These are phyloP conservation scores for Malurus cyaneus DNA, from an alignment of 2,113 vertebrate genomes.

Conservation along the genomic window DNA sequence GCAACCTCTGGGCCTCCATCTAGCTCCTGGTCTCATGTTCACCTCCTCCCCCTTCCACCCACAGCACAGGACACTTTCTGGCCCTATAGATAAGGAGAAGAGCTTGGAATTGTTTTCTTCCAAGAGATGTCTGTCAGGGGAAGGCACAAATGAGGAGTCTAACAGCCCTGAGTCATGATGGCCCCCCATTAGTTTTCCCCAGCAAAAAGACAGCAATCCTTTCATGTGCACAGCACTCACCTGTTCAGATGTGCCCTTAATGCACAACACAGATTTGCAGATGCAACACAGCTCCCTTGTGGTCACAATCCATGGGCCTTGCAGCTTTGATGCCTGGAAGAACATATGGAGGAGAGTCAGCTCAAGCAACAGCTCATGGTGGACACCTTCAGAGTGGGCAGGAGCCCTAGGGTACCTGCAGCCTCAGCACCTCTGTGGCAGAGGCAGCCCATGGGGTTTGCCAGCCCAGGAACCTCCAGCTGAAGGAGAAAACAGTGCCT, in stretches of 20 bases:
- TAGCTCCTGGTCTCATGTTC: not conserved
- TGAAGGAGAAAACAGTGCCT: not conserved
- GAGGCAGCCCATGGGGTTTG: not conserved
- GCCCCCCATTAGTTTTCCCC: not conserved
- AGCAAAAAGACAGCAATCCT: not conserved
- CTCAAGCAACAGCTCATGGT: not conserved
- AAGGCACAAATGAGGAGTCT: not conserved
- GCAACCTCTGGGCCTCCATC: not conserved
- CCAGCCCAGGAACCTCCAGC: not conserved
- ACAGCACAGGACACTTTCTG: not conserved
- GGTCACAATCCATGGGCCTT: not conserved
- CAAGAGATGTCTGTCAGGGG: not conserved
- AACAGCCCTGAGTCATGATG: not conserved
- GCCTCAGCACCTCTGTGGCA: not conserved
- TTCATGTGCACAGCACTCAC: conserved; percentile 35
- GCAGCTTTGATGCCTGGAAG: conserved; percentile 12
- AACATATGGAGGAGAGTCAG: not conserved
- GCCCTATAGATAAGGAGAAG: not conserved
- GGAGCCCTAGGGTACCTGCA: not conserved
- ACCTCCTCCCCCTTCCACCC: not conserved
- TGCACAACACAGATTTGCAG: not conserved
- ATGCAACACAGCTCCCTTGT: not conserved
- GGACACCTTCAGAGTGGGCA: not conserved
- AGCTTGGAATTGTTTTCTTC: not conserved
- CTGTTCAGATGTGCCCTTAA: conserved; percentile 8